Evolutionary conservation across 64 coral and sea anemone genomes (phyloP), one percentile per base, ranked within the genome.

Genomic region (Dendrophyllia cribrosa): DNA sequence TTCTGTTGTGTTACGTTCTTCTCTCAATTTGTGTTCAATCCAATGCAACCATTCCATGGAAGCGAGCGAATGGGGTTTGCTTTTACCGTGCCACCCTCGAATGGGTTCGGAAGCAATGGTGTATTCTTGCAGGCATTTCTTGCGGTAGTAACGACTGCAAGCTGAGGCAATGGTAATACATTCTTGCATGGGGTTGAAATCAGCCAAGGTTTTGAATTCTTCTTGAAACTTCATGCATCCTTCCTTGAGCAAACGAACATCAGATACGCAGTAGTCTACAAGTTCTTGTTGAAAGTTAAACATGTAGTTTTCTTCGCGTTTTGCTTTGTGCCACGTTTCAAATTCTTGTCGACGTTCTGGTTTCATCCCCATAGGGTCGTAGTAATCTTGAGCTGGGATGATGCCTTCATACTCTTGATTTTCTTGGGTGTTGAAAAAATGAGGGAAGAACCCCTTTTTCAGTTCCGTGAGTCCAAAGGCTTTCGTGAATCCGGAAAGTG

Each of bases 211-310:
- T 3, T 51, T 8, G 3, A 89, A 64, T 12, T 51, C 17, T 0
- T 51, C 0, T 5, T 34, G 19, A n/a, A 85, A 89, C 8, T 14
- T 2, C 0, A 75, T 5, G 17, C 65, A 74, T 0, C 77, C 74
- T 7, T 23, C 15, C 2, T 61, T 63, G 8, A 94, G 49, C 19
- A 91, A 19, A 7, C 82, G 22, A 7, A 91, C 89, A 14, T 91
- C 89, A 0, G 73, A 60, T 9, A 56, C 0, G 15, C 89, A 83
- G 25, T 91, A 91, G 0, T 23, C 46, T 2, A 22, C 21, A 5
- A 94, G 12, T 34, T 89, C 86, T 64, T 82, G 34, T 19, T 62
- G 12, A 12, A 93, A 77, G 17, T 93, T 22, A 20, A 93, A 93
- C 59, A 70, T 9, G 5, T 71, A 59, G 4, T 43, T 17, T 14